phyloP scores from a whole-genome alignment of 2,113 vertebrate species.

The Scytalopus superciliaris region DNA sequence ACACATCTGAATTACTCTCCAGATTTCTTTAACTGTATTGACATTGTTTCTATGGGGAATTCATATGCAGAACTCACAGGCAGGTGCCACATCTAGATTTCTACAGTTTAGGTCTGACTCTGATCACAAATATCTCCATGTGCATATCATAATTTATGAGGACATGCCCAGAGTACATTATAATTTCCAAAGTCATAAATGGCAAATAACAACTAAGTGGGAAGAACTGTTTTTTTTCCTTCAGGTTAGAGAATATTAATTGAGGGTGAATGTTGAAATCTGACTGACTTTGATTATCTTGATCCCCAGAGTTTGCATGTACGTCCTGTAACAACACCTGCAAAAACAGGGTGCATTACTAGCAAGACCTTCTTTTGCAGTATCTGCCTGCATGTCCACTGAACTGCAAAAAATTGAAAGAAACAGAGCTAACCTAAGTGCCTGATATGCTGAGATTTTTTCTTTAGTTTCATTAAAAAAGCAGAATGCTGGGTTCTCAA shows the following conservation, averaged over 20 bases:
- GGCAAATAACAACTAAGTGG: background rate
- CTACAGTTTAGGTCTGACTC: background rate
- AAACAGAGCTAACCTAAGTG: background rate
- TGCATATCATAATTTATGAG: background rate
- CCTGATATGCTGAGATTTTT: background rate
- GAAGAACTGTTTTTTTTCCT: background rate
- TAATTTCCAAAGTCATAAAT: background rate
- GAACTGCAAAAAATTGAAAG: background rate
- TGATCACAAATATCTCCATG: background rate
- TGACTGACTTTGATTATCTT: background rate
- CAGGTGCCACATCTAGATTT: background rate
- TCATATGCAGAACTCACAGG: background rate
- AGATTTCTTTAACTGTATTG: background rate
- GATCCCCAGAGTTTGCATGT: background rate
- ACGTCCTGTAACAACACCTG: background rate
- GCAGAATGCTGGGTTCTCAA: background rate
- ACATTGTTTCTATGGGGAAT: background rate
- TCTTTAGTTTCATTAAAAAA: background rate
- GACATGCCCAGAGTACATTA: rapidly evolving
- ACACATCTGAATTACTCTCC: background rate
- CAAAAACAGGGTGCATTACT: background rate
- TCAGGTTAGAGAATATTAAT: background rate
- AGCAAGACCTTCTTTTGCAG: background rate
- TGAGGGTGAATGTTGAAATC: background rate
- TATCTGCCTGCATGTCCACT: background rate